Base-by-base conservation (phyloP, 2,888 invertebrate genomes). In the Ormyrus rosae region DNA sequence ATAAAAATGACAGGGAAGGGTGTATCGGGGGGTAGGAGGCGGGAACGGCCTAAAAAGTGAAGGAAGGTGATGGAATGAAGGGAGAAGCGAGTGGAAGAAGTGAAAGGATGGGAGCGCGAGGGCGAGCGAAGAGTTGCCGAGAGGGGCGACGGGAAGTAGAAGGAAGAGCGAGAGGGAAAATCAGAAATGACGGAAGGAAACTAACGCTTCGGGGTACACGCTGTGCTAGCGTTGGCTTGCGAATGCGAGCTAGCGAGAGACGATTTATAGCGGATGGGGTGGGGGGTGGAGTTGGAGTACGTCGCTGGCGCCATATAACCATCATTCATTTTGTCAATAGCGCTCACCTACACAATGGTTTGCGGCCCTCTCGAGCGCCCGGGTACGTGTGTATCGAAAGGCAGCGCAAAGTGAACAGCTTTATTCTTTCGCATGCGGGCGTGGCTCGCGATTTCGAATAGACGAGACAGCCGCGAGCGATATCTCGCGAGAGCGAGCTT, bases 241-340 rank as follows among this genome's bases (percentile, higher is more conserved):
- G 56, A 51, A 51, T 34, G 55, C 69, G 76, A 63, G 72, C 34
- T 19, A 64, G 84, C 78, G 84, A 82, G 84, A 86, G 86, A 87
- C 87, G 88, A 88, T 88, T 88, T 88, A 88, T 88, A 83, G 86
- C 83, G 83, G 84, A 84, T 83, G 82, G 19, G 19, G 19, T 19
- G 83, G 81, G 81, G 85, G 83, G 84, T 83, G 83, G 85, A 71
- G 75, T 71, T 34, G 67, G 70, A 71, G 84, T 83, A 86, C 83
- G 84, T 84, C 86, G 70, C 63, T 82, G 86, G 87, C 87, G 86
- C 86, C 87, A 85, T 87, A 87, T 88, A 87, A 87, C 87, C 87
- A 88, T 88, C 86, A 86, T 87, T 88, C 87, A 88, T 88, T 88
- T 88, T 88, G 87, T 88, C 88, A 88, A 88, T 88, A 87, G 86